Evolutionary conservation across 2,113 vertebrate species (phyloP).

Genomic region (Archilochus colubris): DNA sequence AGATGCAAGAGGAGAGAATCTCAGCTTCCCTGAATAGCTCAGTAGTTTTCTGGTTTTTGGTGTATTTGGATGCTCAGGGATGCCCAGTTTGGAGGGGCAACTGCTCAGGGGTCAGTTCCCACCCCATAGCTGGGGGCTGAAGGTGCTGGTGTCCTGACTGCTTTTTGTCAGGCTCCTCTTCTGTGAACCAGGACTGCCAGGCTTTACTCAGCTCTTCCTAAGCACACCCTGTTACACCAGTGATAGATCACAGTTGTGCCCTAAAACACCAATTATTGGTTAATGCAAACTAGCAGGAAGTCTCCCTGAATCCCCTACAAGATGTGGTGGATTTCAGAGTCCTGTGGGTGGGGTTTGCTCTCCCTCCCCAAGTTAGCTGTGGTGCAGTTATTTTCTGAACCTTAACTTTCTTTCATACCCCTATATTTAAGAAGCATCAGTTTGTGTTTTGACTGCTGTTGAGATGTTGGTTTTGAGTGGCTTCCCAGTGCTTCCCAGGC

Average conservation of each 20-base stretch:
- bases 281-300: not conserved
- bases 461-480: not conserved
- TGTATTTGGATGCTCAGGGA: not conserved
- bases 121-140: not conserved
- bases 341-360: not conserved
- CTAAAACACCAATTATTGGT: not conserved
- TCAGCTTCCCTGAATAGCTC: not conserved
- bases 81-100: not conserved
- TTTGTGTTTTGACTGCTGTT: not conserved
- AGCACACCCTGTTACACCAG: fast-evolving
- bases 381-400: not conserved
- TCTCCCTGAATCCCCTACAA: not conserved
- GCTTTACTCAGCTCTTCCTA: not conserved
- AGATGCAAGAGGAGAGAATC: not conserved
- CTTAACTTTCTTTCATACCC: not conserved
- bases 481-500: not conserved
- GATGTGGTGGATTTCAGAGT: not conserved
- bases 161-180: not conserved
- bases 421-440: not conserved
- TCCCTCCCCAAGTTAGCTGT: not conserved
- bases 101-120: not conserved
- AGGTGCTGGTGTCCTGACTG: fast-evolving
- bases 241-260: not conserved
- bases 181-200: not conserved
- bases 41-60: not conserved